These are phyloP conservation scores for Drosophila lini DNA, from an alignment of 1,140 invertebrate species.

Conservation along the genomic window DNA sequence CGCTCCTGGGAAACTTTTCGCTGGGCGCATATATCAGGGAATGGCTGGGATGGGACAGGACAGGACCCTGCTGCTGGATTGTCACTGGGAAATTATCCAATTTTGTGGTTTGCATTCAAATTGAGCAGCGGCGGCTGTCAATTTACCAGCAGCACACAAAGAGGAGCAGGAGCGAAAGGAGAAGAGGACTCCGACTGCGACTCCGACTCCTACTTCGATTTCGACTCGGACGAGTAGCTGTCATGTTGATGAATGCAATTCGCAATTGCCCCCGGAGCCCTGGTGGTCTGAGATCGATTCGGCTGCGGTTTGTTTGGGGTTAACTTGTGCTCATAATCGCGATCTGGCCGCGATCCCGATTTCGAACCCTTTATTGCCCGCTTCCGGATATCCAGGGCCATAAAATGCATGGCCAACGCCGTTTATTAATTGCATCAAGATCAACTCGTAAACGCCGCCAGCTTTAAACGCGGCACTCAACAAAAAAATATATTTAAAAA, in stretches of 20 bases:
- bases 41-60: slow-evolving; percentile 31
- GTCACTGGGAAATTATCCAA: slow-evolving; percentile 84
- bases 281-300: slow-evolving; percentile 58
- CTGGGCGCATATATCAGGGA: slow-evolving; percentile 73
- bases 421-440: slow-evolving; percentile 80
- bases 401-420: slow-evolving; percentile 55
- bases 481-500: neutral
- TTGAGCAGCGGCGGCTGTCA: slow-evolving; percentile 73
- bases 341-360: slow-evolving; percentile 45
- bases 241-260: slow-evolving; percentile 77
- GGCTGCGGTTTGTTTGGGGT: slow-evolving; percentile 7
- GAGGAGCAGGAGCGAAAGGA: slow-evolving; percentile 4
- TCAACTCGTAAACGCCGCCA: slow-evolving; percentile 57
- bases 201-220: neutral
- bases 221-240: slow-evolving; percentile 68
- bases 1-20: slow-evolving; percentile 80
- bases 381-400: slow-evolving; percentile 74
- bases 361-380: slow-evolving; percentile 63
- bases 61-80: slow-evolving; percentile 50
- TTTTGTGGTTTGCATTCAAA: slow-evolving; percentile 84
- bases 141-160: slow-evolving; percentile 54
- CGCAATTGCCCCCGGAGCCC: slow-evolving; percentile 38
- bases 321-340: slow-evolving; percentile 70
- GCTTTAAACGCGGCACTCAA: slow-evolving; percentile 9
- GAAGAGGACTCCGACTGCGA: neutral